Conservation (phyloP, 1,140 invertebrate genomes). For the Cepaea nemoralis region DNA sequence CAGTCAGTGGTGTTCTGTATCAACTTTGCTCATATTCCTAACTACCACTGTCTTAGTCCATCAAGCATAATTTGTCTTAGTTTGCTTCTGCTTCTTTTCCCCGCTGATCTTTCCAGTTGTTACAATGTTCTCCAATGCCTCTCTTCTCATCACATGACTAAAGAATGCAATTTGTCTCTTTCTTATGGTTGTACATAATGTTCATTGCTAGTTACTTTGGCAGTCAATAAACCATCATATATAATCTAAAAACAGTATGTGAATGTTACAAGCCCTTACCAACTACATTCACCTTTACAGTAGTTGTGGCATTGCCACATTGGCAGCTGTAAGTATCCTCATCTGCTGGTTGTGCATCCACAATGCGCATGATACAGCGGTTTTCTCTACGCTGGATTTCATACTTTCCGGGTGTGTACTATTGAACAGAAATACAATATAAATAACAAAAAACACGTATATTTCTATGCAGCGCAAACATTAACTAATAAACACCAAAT, state of each 20-base stretch:
- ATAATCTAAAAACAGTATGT: not conserved
- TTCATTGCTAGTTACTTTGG: not conserved
- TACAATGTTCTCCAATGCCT: too few species aligned
- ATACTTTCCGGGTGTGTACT: conserved; percentile 68
- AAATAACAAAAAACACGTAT: too few species aligned
- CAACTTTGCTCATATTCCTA: not conserved
- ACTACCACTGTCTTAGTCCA: conserved; percentile 9
- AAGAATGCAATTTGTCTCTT: too few species aligned
- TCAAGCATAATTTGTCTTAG: too few species aligned
- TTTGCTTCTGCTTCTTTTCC: too few species aligned
- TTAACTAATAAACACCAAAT: too few species aligned
- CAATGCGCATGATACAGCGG: conserved; percentile 88
- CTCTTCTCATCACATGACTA: too few species aligned
- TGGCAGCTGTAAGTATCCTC: conserved; percentile 87
- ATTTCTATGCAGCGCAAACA: too few species aligned
- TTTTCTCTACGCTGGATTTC: conserved; percentile 71
- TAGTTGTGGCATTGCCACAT: conserved; percentile 71
- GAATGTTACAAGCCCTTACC: conserved; percentile 54
- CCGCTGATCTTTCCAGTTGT: too few species aligned
- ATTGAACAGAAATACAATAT: too few species aligned
- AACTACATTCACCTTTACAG: conserved; percentile 70
- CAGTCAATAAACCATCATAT: not conserved
- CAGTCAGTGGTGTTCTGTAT: conserved; percentile 7
- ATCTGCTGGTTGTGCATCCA: conserved; percentile 86
- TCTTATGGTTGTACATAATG: too few species aligned